These are phyloP conservation scores for Myripristis murdjan DNA, from an alignment of 2,797 vertebrate genomes.

Conservation along the genomic window DNA sequence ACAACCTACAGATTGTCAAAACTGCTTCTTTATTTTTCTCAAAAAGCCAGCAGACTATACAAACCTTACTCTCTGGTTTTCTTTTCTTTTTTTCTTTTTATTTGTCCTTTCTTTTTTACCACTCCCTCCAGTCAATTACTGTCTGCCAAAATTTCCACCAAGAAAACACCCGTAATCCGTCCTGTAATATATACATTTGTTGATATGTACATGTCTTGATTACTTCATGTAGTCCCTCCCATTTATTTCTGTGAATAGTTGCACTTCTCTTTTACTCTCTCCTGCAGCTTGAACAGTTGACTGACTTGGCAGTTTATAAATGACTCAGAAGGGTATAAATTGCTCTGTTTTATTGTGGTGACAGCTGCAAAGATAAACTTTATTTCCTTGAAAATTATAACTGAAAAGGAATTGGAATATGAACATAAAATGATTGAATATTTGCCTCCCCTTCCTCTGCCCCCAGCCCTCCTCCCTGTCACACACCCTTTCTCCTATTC, in stretches of 20 bases:
- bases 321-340: constrained; percentile 56
- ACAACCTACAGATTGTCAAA: constrained; percentile 49
- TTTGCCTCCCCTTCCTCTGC: constrained; percentile 32
- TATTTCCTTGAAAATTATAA: constrained; percentile 65
- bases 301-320: constrained; percentile 72
- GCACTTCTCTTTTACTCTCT: constrained; percentile 57
- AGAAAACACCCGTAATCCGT: constrained; percentile 55
- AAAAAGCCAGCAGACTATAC: constrained; percentile 69
- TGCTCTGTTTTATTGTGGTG: constrained; percentile 83
- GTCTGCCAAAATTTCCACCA: constrained; percentile 66
- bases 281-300: constrained; percentile 84
- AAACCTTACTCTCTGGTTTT: constrained; percentile 68
- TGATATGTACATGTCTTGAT: constrained; percentile 85
- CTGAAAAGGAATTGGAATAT: constrained; percentile 64
- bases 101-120: constrained; percentile 58
- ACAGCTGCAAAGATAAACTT: constrained; percentile 79
- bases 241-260: constrained; percentile 80
- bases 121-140: constrained; percentile 55
- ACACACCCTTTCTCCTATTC: constrained; percentile 20
- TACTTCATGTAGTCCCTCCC: constrained; percentile 66
- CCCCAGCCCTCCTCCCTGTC: constrained; percentile 12
- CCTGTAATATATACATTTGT: constrained; percentile 83
- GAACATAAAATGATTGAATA: constrained; percentile 67
- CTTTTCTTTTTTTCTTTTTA: constrained; percentile 33
- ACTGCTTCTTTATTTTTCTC: constrained; percentile 52